Percentiles rank a stretch among this genome's conserved stretches.
Conservation (phyloP, 2,888 invertebrate genomes). For the Meteorus colon region DNA sequence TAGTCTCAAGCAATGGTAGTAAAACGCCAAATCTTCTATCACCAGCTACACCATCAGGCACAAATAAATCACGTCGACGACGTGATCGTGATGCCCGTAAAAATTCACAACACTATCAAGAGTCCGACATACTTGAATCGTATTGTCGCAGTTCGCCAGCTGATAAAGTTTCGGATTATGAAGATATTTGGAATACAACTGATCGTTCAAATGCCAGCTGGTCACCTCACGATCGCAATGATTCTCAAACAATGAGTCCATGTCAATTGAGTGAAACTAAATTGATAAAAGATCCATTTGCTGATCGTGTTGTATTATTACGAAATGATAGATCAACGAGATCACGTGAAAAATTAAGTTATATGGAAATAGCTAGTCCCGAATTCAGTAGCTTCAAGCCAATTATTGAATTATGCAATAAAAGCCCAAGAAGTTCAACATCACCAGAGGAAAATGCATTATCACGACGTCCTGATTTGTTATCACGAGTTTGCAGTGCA, state of each 20-base stretch:
- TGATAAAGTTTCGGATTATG: conserved; percentile 95
- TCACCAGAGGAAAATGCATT: conserved; percentile 64
- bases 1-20: conserved; percentile 58
- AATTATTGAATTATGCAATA: conserved; percentile 58
- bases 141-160: conserved; percentile 91
- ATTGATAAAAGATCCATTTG: conserved; percentile 54
- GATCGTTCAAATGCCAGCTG: conserved; percentile 70
- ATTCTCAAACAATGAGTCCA: conserved; percentile 48
- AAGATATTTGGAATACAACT: conserved; percentile 88
- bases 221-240: conserved; percentile 66
- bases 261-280: conserved; percentile 54
- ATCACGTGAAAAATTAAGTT: conserved; percentile 65
- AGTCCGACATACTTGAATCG: conserved; percentile 89
- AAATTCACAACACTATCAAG: conserved; percentile 76
- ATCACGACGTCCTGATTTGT: conserved; percentile 67
- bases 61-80: conserved; percentile 67
- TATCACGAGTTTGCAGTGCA: conserved; percentile 68
- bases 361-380: conserved; percentile 68
- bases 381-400: conserved; percentile 71
- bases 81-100: conserved; percentile 71
- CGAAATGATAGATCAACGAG: conserved; percentile 64
- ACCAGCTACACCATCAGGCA: conserved; percentile 70
- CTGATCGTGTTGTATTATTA: conserved; percentile 62
- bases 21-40: conserved; percentile 67
- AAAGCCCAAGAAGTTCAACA: conserved; percentile 56